Conservation (phyloP, 2,888 invertebrate species). For the Ellobium chinense region DNA sequence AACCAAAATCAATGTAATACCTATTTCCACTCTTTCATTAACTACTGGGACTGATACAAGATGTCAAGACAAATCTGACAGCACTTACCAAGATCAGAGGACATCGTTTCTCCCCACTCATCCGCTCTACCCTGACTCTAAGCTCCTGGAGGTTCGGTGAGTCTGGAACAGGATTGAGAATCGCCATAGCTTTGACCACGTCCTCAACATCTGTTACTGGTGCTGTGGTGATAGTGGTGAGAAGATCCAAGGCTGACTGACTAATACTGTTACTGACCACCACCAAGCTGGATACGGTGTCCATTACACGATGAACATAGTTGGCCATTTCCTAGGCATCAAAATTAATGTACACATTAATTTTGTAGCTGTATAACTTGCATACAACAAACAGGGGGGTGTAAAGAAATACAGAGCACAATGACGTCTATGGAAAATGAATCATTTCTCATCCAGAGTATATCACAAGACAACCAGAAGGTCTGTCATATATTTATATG, state of each 20-base stretch:
- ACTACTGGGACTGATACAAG: too few species aligned
- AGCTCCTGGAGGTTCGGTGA: slow-evolving; percentile 49
- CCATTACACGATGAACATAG: slow-evolving; percentile 66
- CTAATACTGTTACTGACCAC: slow-evolving; percentile 51
- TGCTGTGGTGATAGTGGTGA: slow-evolving; percentile 56
- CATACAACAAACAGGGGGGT: too few species aligned
- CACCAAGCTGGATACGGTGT: slow-evolving; percentile 56
- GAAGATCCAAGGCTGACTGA: slow-evolving; percentile 52
- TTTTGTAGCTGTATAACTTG: too few species aligned
- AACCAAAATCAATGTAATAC: too few species aligned
- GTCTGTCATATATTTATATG: too few species aligned
- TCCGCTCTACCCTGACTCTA: not conserved
- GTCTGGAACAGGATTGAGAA: slow-evolving; percentile 71
- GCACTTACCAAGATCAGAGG: slow-evolving; percentile 3
- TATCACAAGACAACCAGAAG: too few species aligned
- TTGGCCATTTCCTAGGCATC: slow-evolving; percentile 68
- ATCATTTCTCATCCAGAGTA: too few species aligned
- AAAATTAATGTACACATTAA: not conserved
- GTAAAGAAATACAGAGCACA: too few species aligned
- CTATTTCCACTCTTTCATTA: too few species aligned
- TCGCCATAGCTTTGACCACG: slow-evolving; percentile 56
- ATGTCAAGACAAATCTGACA: not conserved
- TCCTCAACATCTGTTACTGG: slow-evolving; percentile 58
- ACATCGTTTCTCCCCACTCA: not conserved
- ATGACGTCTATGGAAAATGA: too few species aligned